Percentiles rank a stretch among this genome's conserved stretches.
These are phyloP conservation scores for Epinephelus moara DNA, from an alignment of 2,113 vertebrate species.

Conservation along the genomic window DNA sequence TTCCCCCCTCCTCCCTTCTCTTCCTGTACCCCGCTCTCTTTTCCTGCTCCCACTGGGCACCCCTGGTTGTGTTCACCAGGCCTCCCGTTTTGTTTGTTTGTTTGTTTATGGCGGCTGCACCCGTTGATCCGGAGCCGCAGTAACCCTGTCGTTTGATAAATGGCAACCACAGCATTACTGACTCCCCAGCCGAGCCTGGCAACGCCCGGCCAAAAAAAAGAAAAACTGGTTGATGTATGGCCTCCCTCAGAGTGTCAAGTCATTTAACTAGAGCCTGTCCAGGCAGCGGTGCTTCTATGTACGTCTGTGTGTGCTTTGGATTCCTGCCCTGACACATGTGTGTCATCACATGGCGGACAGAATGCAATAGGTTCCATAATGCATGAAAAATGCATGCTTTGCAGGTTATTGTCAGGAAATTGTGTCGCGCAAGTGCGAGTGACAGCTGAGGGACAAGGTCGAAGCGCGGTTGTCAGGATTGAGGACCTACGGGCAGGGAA, in stretches of 20 bases:
- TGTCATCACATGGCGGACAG: not conserved
- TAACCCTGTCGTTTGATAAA: conserved; percentile 81
- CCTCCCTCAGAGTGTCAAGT: conserved; percentile 76
- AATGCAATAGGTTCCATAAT: not conserved
- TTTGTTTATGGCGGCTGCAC: conserved; percentile 70
- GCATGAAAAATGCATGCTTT: conserved; percentile 2
- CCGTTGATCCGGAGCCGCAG: conserved; percentile 67
- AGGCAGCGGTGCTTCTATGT: conserved; percentile 15
- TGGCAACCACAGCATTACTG: conserved; percentile 74
- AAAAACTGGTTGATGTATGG: conserved; percentile 78
- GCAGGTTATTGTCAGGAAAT: not conserved
- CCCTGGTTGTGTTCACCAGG: conserved; percentile 63
- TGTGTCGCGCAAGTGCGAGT: not conserved
- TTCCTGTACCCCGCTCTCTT: conserved; percentile 4
- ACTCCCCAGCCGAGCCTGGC: conserved; percentile 68
- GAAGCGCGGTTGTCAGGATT: not conserved
- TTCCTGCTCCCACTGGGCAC: conserved; percentile 39
- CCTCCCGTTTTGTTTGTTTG: conserved; percentile 63
- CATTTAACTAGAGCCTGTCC: conserved; percentile 61
- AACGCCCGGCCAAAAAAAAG: conserved; percentile 67
- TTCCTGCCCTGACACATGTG: not conserved
- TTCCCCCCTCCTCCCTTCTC: no score
- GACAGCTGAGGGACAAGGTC: not conserved
- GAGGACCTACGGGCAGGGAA: not conserved
- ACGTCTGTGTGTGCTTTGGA: conserved; percentile 23